Conservation (phyloP, 2,113 vertebrate species). For the Pelobates fuscus region DNA sequence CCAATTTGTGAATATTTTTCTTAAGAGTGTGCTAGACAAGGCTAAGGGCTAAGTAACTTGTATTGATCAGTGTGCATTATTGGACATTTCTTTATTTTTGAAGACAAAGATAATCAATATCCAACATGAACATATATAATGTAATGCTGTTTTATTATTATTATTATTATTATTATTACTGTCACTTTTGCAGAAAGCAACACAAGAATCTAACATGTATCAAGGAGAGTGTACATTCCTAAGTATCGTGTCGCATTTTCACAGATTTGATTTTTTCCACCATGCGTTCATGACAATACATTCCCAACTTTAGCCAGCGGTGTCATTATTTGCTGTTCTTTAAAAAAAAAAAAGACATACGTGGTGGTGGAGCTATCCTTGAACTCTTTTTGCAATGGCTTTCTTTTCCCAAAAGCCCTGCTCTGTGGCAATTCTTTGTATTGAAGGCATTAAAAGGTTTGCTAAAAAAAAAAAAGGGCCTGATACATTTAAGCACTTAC, state of each 20-base stretch:
- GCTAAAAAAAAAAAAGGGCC: slow-evolving; percentile 18
- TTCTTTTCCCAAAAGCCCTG: slow-evolving; percentile 22
- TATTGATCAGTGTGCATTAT: not conserved
- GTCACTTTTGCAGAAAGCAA: not conserved
- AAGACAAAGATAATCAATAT: not conserved
- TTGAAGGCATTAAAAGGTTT: slow-evolving; percentile 39
- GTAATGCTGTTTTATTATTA: not conserved
- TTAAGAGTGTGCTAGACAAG: slow-evolving; percentile 5
- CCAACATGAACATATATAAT: not conserved
- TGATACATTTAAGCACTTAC: slow-evolving; percentile 50
- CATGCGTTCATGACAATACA: not conserved
- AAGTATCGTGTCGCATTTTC: not conserved
- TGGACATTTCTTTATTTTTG: not conserved
- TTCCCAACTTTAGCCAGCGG: not conserved
- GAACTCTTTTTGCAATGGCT: not conserved
- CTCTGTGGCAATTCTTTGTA: slow-evolving; percentile 13
- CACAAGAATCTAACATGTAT: not conserved
- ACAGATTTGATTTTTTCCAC: not conserved
- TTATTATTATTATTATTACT: not conserved
- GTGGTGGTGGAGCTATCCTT: not conserved
- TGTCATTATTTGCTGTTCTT: not conserved
- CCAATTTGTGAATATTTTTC: not conserved
- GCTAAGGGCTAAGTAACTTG: not conserved
- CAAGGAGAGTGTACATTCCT: not conserved
- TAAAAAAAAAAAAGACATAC: not conserved